Conservation (phyloP, 2,113 vertebrate genomes). For the Hepsetus odoe region DNA sequence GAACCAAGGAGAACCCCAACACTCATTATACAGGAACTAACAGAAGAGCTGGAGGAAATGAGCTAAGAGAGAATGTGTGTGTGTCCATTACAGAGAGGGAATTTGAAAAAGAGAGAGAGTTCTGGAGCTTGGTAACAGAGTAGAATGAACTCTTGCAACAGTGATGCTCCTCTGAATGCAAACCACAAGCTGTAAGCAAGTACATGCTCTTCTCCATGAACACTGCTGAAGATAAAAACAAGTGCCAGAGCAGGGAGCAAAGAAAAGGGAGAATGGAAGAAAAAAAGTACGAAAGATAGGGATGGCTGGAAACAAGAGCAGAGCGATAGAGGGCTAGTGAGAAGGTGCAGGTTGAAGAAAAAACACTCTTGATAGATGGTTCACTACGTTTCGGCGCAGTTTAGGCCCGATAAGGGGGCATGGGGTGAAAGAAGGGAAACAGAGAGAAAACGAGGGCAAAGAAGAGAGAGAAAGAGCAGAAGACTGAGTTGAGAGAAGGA, state of each 20-base stretch:
- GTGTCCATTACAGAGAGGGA: too few species aligned
- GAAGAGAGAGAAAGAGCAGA: slow-evolving; percentile 22
- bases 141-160: slow-evolving; percentile 27
- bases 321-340: slow-evolving; percentile 44
- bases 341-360: slow-evolving; percentile 55
- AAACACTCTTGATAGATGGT: slow-evolving; percentile 61
- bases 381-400: slow-evolving; percentile 54
- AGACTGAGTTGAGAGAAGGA: not conserved
- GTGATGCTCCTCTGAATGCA: slow-evolving; percentile 19
- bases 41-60: slow-evolving; percentile 9
- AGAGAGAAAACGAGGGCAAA: not conserved
- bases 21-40: slow-evolving; percentile 30
- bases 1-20: slow-evolving; percentile 62
- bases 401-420: slow-evolving; percentile 56
- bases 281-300: slow-evolving; percentile 40
- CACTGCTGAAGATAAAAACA: slow-evolving; percentile 32
- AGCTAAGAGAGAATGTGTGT: slow-evolving; percentile 18
- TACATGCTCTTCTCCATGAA: not conserved
- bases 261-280: not conserved
- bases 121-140: slow-evolving; percentile 11
- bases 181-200: not conserved
- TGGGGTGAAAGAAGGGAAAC: not conserved
- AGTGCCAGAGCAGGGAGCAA: slow-evolving; percentile 24
- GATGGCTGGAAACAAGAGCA: slow-evolving; percentile 55
- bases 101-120: slow-evolving; percentile 9